Conservation (phyloP, 2,797 vertebrate genomes). For the Peromyscus eremicus region DNA sequence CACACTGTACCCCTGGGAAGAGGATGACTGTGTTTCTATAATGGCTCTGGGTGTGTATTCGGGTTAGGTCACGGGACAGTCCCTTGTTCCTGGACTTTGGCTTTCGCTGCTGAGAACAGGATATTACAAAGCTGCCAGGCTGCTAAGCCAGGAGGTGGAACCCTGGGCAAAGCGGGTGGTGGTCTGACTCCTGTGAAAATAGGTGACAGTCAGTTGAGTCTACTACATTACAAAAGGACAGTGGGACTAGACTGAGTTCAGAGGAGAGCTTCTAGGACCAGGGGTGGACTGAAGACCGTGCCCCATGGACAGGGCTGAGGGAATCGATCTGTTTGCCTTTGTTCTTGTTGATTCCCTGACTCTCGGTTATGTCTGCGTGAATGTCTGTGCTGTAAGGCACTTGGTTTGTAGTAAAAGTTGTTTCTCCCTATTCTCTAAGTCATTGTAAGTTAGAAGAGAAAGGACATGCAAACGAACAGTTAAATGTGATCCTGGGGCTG, state of each 20-base stretch:
- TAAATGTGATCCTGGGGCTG: background rate
- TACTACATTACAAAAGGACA: background rate
- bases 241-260: background rate
- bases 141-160: background rate
- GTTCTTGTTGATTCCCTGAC: background rate
- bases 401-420: constrained; percentile 13
- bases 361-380: constrained; percentile 2
- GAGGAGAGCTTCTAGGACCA: background rate
- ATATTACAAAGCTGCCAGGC: background rate
- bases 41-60: background rate
- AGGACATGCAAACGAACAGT: background rate
- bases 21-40: background rate
- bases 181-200: background rate
- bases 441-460: background rate
- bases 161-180: background rate
- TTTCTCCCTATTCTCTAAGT: background rate
- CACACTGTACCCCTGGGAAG: background rate
- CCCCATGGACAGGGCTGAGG: background rate
- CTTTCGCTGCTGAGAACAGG: background rate
- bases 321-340: background rate
- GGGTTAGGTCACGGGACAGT: background rate
- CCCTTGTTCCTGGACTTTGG: background rate
- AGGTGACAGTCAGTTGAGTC: constrained; percentile 6
- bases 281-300: background rate
- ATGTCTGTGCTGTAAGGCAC: background rate